Base-by-base conservation (phyloP, 2,888 invertebrate species). In the Pristionchus japonicus region DNA sequence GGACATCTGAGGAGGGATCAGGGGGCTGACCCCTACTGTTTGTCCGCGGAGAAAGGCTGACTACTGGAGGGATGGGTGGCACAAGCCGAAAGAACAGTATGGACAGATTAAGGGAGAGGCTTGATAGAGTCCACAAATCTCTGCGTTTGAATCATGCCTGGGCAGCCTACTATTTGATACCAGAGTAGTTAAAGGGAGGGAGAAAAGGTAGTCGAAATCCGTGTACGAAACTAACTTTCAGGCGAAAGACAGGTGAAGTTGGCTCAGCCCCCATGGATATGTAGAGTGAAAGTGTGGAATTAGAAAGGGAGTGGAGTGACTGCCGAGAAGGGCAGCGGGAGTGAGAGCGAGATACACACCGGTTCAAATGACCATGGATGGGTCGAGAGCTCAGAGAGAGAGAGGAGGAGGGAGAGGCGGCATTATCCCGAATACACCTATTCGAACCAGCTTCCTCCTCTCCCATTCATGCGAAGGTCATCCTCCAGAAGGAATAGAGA, bases 201-300 rank as follows among this genome's bases (percentile, higher is more conserved):
- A 74, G 70, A 27, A 20, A 15, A 23, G 23, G 20, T 74, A 17
- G 20, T 37, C 27, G 23, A 11, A 20, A 47, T 43, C 77, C 40
- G 27, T 34, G 47, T 9, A 17, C n/a, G 77, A 43, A 34, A 31
- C 43, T 27, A 40, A 77, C n/a, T n/a, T 47, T 43, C 43, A 43
- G 40, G 43, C 67, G 43, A 17, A 7, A 17, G 82, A 31, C 82
- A 83, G 82, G 82, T 83, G 82, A 83, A n/a, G n/a, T 52, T 49
- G 34, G 7, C 43, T 43, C 43, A 13, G 64, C 31, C 37, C 74
- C 37, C 23, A 64, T 74, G 77, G 77, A 77, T 77, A 77, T 43
- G 34, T 83, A 13, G 57, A 83, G 83, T 83, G 83, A 83, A 61
- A 83, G 83, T 57, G 83, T 83, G 83, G 52, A 83, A 61, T 47